Percentiles rank a stretch among this genome's conserved stretches.
These are phyloP conservation scores for Brachionus paranguensis DNA, from an alignment of 1,140 invertebrate species.

Conservation along the genomic window DNA sequence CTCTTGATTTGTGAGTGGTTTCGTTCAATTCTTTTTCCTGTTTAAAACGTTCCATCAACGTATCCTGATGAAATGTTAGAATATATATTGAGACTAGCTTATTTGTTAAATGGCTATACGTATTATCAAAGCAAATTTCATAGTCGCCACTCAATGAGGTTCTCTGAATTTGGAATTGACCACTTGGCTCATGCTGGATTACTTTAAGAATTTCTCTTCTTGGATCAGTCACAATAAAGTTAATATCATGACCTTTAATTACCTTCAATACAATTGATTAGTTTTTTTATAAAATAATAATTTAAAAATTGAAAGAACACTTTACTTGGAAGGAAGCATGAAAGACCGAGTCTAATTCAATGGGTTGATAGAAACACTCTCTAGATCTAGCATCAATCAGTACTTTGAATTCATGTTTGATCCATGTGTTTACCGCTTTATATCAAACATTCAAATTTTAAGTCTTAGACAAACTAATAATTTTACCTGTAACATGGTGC, in stretches of 20 bases:
- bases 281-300: not conserved
- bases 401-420: constrained; percentile 30
- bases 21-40: constrained; percentile 16
- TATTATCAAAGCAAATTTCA: constrained; percentile 37
- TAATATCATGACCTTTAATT: constrained; percentile 19
- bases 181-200: not conserved
- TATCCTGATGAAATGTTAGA: constrained; percentile 29
- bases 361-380: constrained; percentile 33
- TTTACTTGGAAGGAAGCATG: constrained; percentile 27
- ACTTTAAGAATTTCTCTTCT: not conserved
- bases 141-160: constrained; percentile 9
- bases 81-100: constrained; percentile 33
- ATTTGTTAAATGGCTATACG: not conserved
- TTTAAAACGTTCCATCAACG: not conserved
- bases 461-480: not conserved
- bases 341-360: constrained; percentile 3
- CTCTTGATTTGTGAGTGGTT: constrained; percentile 15
- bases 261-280: not conserved
- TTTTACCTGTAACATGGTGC: not conserved
- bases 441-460: not conserved
- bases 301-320: not conserved
- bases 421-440: not conserved
- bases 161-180: constrained; percentile 30
- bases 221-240: not conserved
- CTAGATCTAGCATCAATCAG: not conserved